phyloP scores from a whole-genome alignment of 2,888 invertebrate species.

The Xylota sylvarum region DNA sequence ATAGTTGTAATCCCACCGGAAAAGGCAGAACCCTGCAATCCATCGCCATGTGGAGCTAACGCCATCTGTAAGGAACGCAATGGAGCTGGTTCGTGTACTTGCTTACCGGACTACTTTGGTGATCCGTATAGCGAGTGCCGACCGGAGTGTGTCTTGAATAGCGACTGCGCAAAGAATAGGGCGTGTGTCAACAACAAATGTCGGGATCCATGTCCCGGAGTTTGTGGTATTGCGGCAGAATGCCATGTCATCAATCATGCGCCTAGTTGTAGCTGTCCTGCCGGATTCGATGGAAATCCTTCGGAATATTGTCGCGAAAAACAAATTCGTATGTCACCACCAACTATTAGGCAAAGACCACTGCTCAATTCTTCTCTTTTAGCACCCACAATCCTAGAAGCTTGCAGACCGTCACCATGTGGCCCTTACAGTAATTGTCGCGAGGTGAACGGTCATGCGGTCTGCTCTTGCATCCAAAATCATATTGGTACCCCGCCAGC shows the following conservation, averaged over 20 bases:
- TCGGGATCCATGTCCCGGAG: constrained; percentile 92
- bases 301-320: constrained; percentile 86
- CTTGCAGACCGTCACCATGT: constrained; percentile 91
- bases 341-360: constrained; percentile 76
- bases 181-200: constrained; percentile 95
- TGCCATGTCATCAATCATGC: constrained; percentile 93
- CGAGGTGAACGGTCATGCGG: constrained; percentile 89
- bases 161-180: constrained; percentile 90
- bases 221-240: constrained; percentile 92
- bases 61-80: constrained; percentile 93
- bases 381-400: constrained; percentile 83
- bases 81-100: constrained; percentile 93
- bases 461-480: constrained; percentile 91
- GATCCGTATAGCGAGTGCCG: constrained; percentile 94
- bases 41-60: constrained; percentile 94
- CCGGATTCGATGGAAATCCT: constrained; percentile 92
- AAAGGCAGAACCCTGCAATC: constrained; percentile 90
- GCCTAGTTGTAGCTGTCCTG: constrained; percentile 92
- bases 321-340: constrained; percentile 86
- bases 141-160: constrained; percentile 94
- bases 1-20: constrained; percentile 86
- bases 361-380: constrained; percentile 27
- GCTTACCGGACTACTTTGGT: constrained; percentile 92
- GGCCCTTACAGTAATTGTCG: constrained; percentile 92
- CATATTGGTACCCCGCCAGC: constrained; percentile 91